Evolutionary conservation across 2,888 invertebrate genomes (phyloP), one percentile per base, ranked within the genome.

Genomic region (Mythimna loreyi): DNA sequence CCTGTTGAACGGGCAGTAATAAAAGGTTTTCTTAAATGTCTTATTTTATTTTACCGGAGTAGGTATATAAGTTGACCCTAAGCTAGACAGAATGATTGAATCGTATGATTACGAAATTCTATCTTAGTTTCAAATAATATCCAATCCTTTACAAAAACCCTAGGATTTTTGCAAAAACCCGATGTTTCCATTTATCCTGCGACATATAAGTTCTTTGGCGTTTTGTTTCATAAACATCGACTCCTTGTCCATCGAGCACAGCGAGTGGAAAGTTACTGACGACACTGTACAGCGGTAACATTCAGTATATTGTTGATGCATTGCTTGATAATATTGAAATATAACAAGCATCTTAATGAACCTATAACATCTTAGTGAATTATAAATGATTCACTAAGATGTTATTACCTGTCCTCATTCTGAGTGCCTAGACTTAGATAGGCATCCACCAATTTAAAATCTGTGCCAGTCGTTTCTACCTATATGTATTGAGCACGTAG

Each of bases 211-310:
- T 72, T 82, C 81, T 77, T 84, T 65, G 86, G 90, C 72, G 85
- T 92, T 88, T 76, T 90, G 89, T 94, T 94, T 93, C 90, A 92
- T 92, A 93, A 94, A 94, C 93, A 94, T 87, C 74, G 83, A 79
- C 82, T 87, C 87, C 87, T 89, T 89, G 88, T 90, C 85, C 87
- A 86, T 78, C 43, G 43, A 13, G 43, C 58, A 64, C 70, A 67
- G 49, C 74, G 85, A 87, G 83, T 87, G 92, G 93, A 92, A 92
- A 92, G 86, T 90, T 87, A 89, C n/a, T 9, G 47, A 92, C 92
- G 86, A 90, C 86, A 89, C n/a, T 9, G 47, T 7, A 55, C 49
- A 49, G 47, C 52, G 52, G 47, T 36, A 59, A 72, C 63, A 75
- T 64, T 60, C 60, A 61, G 55, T 30, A 52, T 63, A 66, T 67